These are phyloP conservation scores for Notodonta ziczac DNA, from an alignment of 2,888 invertebrate species.

Conservation along the genomic window DNA sequence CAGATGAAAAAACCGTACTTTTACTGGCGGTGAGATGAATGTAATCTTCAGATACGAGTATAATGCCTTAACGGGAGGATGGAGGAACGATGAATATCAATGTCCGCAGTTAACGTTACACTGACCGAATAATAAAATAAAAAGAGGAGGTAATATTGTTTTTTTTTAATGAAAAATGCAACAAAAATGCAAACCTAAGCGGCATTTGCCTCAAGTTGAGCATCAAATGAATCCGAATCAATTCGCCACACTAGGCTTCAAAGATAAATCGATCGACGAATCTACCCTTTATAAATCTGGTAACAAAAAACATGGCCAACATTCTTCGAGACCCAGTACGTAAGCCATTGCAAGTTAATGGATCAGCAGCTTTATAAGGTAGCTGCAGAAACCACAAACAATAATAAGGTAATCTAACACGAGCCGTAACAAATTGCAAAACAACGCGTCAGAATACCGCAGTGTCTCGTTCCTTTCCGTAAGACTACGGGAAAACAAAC, in stretches of 20 bases:
- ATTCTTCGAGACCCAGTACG: too few species aligned
- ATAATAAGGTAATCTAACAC: conserved; percentile 3
- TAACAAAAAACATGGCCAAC: neutral
- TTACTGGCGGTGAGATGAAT: neutral
- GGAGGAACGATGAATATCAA: neutral
- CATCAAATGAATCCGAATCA: neutral
- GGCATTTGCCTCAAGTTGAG: too few species aligned
- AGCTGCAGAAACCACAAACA: conserved; percentile 4
- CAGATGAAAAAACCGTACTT: neutral
- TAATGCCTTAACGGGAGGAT: neutral
- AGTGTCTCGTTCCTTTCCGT: neutral
- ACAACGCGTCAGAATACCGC: conserved; percentile 1
- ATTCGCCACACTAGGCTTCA: neutral
- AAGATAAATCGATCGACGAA: neutral
- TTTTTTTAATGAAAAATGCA: neutral
- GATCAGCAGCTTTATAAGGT: neutral
- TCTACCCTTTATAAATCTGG: neutral
- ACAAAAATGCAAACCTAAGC: neutral
- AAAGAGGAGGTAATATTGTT: neutral
- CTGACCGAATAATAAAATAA: neutral
- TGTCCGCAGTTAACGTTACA: neutral
- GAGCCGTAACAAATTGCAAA: neutral
- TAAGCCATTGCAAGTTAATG: neutral
- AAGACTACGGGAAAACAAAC: neutral
- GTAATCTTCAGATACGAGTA: neutral